phyloP scores from a whole-genome alignment of 2,888 invertebrate species.

The Ptychoptera albimana region DNA sequence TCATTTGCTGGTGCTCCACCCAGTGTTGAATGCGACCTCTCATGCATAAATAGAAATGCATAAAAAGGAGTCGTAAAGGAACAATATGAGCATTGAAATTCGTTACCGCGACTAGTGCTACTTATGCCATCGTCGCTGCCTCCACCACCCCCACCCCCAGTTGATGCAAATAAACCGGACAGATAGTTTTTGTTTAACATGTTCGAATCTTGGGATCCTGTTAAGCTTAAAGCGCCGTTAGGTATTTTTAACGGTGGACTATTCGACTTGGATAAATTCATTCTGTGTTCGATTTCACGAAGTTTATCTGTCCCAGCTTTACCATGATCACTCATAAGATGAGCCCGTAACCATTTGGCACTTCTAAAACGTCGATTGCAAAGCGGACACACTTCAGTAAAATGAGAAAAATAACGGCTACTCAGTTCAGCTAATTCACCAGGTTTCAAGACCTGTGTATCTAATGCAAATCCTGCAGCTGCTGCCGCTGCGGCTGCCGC shows the following conservation, averaged over 20 bases:
- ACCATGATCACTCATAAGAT: constrained; percentile 75
- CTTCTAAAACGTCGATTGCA: constrained; percentile 79
- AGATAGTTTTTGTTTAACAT: neutral
- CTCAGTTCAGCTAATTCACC: constrained; percentile 35
- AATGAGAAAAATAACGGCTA: constrained; percentile 47
- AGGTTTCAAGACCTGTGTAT: constrained; percentile 10
- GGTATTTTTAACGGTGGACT: constrained; percentile 30
- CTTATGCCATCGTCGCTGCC: constrained; percentile 7
- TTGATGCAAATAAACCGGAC: constrained; percentile 19
- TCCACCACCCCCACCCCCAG: constrained; percentile 12
- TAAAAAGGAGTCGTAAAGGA: constrained; percentile 78
- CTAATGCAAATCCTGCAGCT: no score
- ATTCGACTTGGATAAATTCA: constrained; percentile 20
- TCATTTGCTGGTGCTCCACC: no score
- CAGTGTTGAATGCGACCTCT: constrained; percentile 54
- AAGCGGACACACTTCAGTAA: constrained; percentile 64
- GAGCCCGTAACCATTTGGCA: constrained; percentile 75
- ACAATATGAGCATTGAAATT: constrained; percentile 80
- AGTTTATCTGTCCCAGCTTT: constrained; percentile 32
- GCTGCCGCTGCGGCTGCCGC: constrained; percentile 22
- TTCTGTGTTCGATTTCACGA: constrained; percentile 24
- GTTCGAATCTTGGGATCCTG: neutral
- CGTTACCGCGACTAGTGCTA: constrained; percentile 37
- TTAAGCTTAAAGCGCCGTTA: constrained; percentile 18
- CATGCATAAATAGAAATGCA: constrained; percentile 83